Evolutionary conservation across 2,888 invertebrate species (phyloP), one percentile per base, ranked within the genome.

Genomic region (Opisthograptis luteolata): DNA sequence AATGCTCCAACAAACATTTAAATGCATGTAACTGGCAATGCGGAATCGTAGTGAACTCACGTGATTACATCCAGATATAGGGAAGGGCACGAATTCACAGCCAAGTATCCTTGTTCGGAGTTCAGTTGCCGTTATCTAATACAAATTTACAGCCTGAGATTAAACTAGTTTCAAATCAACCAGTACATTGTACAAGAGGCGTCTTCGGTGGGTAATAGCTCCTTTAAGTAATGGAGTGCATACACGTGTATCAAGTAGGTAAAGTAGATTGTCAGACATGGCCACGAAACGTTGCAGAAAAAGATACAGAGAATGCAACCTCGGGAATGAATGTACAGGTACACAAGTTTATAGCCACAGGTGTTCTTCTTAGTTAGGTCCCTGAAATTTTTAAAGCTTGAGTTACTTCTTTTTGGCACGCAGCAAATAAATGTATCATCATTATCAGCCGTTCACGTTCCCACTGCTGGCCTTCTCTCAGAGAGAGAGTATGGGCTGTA

Each of bases 111-210:
- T 64, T 82, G 84, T 84, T 79, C 68, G 60, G 62, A 62, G 69
- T 73, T 71, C 77, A 70, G 73, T 70, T 72, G 71, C 79, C 74
- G 81, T 80, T 85, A 87, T 84, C 83, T 80, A 69, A 75, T 75
- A 78, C 73, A 73, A 83, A 87, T 86, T 87, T 84, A 86, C 81
- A 77, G 73, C 73, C 64, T 66, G 55, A 82, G 81, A 83, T 85
- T 79, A 81, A 65, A 62, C 66, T 63, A 62, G 67, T 64, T 62
- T 61, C 63, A 67, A 68, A 76, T 71, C 73, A 71, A 64, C 62
- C 64, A 62, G 53, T 66, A 71, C 70, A 76, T 73, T 62, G 76
- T 63, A 65, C 59, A 58, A 58, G 67, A 68, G 69, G 73, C 69
- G 71, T 73, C 74, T 73, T 74, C 73, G 6, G 73, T 77, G 77